Evolutionary conservation across 2,797 vertebrate species (phyloP), one percentile per base, ranked within the genome.

Genomic region (Argya squamiceps): DNA sequence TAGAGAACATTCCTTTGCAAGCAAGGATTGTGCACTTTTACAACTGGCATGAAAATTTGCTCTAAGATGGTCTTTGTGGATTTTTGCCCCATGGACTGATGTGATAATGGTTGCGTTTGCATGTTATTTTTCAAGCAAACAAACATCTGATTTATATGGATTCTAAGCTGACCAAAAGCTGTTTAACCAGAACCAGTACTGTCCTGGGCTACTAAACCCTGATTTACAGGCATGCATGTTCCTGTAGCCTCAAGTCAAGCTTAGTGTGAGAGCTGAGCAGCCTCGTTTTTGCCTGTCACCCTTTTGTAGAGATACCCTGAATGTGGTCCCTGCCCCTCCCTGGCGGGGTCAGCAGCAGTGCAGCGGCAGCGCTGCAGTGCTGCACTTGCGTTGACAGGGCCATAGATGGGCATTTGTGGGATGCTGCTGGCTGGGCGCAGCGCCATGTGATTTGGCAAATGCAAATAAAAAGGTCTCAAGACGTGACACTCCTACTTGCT

Each of bases 381-480:
- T 83, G 24, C 30, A 6, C 65, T 85, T 63, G 90, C 94, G 56
- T 49, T 83, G 76, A 69, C 82, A 96, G 80, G 55, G 89, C 95
- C 95, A 96, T 96, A 96, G 92, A 94, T 97, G 95, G 95, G 76
- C 93, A 97, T 96, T 67, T 86, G 85, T 86, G 82, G 92, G 94
- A 41, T 43, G 79, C 88, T 88, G 77, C 49, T 93, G 89, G 70
- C 93, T 12, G 16, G 88, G 89, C 30, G 5, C 15, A 5, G 67
- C 0, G 0, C 96, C 95, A 65, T 56, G 62, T 64, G 70, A 79
- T 74, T 92, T 94, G 88, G 80, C 93, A 87, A 56, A 44, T 37
- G 85, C 67, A 93, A 93, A 82, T 44, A 36, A 47, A 93, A 91
- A 95, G 73, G 88, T 84, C 80, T 71, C 56, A 90, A 95, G 88